Conservation (phyloP, 1,140 invertebrate species). For the Palaemon carinicauda region DNA sequence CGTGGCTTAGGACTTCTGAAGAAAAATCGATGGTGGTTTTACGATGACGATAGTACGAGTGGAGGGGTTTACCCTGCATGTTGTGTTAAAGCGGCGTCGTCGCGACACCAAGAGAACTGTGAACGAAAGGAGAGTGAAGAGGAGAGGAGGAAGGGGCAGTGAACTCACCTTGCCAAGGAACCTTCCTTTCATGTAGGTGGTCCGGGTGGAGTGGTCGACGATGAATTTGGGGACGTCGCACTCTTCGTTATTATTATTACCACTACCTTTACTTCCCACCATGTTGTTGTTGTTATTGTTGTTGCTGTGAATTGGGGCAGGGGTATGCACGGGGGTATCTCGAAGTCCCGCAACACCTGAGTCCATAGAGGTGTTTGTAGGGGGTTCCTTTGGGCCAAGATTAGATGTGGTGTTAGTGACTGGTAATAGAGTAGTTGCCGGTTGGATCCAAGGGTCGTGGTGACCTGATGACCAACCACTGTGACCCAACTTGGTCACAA, state of each 20-base stretch:
- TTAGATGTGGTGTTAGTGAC: conserved; percentile 24
- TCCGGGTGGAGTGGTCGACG: conserved; percentile 67
- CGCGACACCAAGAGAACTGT: background rate
- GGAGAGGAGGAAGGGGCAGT: conserved; percentile 11
- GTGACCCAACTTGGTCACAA: conserved; percentile 29
- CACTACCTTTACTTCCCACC: background rate
- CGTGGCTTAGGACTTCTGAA: too few relatives aligned
- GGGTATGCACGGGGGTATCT: conserved; percentile 60
- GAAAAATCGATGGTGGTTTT: too few relatives aligned
- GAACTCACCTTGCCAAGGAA: conserved; percentile 69
- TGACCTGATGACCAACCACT: conserved; percentile 51
- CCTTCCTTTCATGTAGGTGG: conserved; percentile 69
- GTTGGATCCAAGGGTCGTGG: conserved; percentile 52
- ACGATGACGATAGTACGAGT: too few relatives aligned
- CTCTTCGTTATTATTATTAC: conserved; percentile 63
- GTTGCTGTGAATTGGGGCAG: conserved; percentile 55
- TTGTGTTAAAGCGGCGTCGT: too few relatives aligned
- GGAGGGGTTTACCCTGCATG: too few relatives aligned
- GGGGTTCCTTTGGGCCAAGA: conserved; percentile 49
- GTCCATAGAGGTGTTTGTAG: conserved; percentile 62
- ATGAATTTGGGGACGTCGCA: conserved; percentile 67
- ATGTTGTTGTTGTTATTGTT: conserved; percentile 56
- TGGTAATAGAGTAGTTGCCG: background rate
- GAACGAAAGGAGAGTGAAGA: background rate
- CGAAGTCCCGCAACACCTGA: conserved; percentile 61